phyloP scores from a whole-genome alignment of 2,797 vertebrate genomes.

The Zenarchopterus dispar region DNA sequence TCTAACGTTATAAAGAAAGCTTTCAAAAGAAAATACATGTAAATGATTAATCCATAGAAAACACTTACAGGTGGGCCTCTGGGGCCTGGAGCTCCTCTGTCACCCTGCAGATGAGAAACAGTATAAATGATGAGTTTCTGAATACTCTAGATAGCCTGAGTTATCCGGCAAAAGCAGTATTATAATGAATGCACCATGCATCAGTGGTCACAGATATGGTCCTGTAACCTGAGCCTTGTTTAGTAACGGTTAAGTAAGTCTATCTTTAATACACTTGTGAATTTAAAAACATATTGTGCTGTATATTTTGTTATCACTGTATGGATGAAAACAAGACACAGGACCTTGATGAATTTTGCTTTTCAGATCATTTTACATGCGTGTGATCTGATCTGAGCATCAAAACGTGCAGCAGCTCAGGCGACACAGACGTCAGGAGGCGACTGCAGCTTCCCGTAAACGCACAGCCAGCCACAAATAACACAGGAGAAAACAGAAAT shows the following conservation, averaged over 20 bases:
- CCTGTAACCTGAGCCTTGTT: too few relatives aligned
- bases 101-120: slow-evolving; percentile 71
- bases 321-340: too few relatives aligned
- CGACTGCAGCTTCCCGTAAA: slow-evolving; percentile 1
- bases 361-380: not conserved
- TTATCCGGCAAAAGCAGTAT: not conserved
- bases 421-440: slow-evolving; percentile 7
- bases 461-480: not conserved
- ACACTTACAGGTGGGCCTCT: slow-evolving; percentile 80
- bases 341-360: too few relatives aligned
- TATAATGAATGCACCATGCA: not conserved
- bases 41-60: not conserved
- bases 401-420: not conserved
- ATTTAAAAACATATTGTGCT: too few relatives aligned
- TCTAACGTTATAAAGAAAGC: not conserved
- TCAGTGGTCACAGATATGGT: not conserved
- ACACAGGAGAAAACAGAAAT: not conserved
- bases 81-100: slow-evolving; percentile 79
- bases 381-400: not conserved
- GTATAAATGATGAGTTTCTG: not conserved
- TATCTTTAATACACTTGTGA: too few relatives aligned
- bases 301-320: too few relatives aligned
- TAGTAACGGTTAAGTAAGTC: too few relatives aligned
- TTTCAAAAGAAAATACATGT: not conserved
- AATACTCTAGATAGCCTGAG: not conserved